These are phyloP conservation scores for Melanogrammus aeglefinus DNA, from an alignment of 2,797 vertebrate genomes.

Conservation along the genomic window DNA sequence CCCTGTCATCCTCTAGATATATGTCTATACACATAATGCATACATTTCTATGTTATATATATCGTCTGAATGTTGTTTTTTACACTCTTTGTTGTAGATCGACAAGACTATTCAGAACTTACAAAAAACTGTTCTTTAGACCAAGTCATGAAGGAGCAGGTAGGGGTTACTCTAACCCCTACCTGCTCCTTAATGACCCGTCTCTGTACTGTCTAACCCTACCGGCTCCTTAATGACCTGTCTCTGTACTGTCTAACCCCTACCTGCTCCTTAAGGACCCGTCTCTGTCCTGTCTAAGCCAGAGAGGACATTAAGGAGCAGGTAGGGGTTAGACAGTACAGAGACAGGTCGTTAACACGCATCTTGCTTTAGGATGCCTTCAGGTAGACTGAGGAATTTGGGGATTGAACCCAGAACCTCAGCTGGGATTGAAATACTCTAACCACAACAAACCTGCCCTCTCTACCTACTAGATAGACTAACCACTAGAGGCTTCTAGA, in stretches of 20 bases:
- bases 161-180: not conserved
- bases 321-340: constrained; percentile 2
- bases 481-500: not conserved
- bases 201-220: no score
- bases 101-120: no score
- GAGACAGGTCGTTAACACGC: not conserved
- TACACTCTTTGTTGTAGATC: no score
- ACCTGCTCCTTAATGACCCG: no score
- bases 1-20: not conserved
- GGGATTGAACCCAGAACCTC: no score
- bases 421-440: not conserved
- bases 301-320: not conserved
- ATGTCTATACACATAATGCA: not conserved
- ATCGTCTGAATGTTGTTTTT: not conserved
- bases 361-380: not conserved
- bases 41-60: not conserved
- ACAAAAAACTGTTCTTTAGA: not conserved
- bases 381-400: not conserved
- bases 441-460: no score
- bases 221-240: no score
- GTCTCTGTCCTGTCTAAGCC: no score
- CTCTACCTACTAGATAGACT: not conserved
- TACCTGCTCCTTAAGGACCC: no score
- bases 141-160: not conserved
- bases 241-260: no score